Percentiles rank a stretch among this genome's conserved stretches.
These are phyloP conservation scores for Nyctereutes procyonoides DNA, from an alignment of 2,113 vertebrate genomes.

Conservation along the genomic window DNA sequence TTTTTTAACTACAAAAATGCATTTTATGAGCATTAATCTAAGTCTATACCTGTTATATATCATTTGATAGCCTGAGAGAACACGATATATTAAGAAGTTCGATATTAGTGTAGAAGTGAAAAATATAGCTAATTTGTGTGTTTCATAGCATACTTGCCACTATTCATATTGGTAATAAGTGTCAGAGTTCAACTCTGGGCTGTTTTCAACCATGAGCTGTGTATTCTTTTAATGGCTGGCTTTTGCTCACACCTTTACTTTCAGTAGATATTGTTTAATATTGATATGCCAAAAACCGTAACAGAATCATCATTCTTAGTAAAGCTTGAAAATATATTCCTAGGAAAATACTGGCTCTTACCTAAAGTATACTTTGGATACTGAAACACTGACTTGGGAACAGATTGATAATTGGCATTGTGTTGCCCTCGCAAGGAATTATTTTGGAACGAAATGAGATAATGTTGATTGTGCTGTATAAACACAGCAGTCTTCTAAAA, in stretches of 20 bases:
- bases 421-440: conserved; percentile 6
- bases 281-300: conserved; percentile 46
- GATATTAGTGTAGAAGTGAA: conserved; percentile 10
- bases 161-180: not conserved
- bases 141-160: not conserved
- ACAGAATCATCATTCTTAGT: conserved; percentile 33
- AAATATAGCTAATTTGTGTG: not conserved
- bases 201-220: conserved; percentile 17
- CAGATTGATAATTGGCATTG: conserved; percentile 48
- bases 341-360: conserved; percentile 5
- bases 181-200: not conserved
- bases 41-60: not conserved
- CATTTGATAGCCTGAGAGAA: not conserved
- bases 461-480: conserved; percentile 23
- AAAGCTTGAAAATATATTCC: conserved; percentile 56
- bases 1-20: conserved; percentile 18
- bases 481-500: conserved; percentile 21
- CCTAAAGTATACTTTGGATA: conserved; percentile 21
- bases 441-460: conserved; percentile 46
- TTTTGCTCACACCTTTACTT: conserved; percentile 65
- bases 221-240: conserved; percentile 43
- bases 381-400: conserved; percentile 31
- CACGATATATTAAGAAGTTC: conserved; percentile 25
- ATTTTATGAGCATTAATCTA: not conserved
- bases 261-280: conserved; percentile 69